Evolutionary conservation across 2,888 invertebrate genomes (phyloP).

Genomic region (Limnephilus lunatus): DNA sequence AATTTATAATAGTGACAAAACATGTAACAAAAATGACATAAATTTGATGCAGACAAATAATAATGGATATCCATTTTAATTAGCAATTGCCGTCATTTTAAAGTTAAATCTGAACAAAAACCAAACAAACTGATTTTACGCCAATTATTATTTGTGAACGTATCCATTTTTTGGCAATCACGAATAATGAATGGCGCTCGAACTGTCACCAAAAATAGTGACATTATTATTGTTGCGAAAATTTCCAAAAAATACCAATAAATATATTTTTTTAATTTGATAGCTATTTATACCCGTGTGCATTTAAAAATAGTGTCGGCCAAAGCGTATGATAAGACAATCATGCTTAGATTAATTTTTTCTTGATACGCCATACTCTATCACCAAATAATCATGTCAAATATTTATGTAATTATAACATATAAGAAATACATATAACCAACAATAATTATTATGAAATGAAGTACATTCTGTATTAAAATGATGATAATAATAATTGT

Average conservation of each 20-base stretch:
- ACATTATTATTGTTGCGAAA: neutral
- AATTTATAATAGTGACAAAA: neutral
- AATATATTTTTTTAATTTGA: neutral
- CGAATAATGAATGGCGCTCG: neutral
- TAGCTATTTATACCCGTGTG: conserved; percentile 1
- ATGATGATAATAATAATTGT: neutral
- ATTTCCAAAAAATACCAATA: neutral
- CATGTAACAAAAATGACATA: conserved; percentile 2
- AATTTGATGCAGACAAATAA: neutral
- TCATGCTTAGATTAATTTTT: neutral
- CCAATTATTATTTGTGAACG: neutral
- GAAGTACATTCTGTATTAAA: neutral
- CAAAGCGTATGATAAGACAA: conserved; percentile 8
- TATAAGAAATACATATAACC: neutral
- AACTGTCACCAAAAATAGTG: neutral
- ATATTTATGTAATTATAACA: neutral
- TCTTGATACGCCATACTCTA: neutral
- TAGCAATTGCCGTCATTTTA: neutral
- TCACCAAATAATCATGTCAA: neutral
- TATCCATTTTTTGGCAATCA: neutral
- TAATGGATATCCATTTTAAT: neutral
- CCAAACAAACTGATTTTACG: neutral
- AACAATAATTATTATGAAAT: neutral
- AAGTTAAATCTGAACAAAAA: neutral
- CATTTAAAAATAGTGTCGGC: conserved; percentile 17